Conservation (phyloP, 2,113 vertebrate species). For the Paracanthobrama guichenoti region DNA sequence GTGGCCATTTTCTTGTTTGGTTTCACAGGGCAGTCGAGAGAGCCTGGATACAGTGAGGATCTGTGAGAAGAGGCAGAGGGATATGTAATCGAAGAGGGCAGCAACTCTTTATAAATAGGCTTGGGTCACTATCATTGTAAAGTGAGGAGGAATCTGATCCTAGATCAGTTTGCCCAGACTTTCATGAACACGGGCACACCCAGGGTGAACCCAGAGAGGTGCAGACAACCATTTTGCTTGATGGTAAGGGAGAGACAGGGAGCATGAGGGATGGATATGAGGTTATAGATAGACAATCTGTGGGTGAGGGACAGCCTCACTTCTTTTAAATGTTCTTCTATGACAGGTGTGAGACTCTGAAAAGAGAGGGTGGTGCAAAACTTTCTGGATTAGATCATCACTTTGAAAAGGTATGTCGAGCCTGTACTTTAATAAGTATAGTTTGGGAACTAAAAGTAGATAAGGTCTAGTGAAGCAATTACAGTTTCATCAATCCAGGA, state of each 20-base stretch:
- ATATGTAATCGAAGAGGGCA: conserved; percentile 59
- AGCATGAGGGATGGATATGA: conserved; percentile 52
- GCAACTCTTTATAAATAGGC: conserved; percentile 64
- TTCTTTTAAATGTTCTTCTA: background rate
- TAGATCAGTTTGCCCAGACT: conserved; percentile 46
- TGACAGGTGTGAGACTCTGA: conserved; percentile 5
- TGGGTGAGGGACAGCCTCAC: conserved; percentile 26
- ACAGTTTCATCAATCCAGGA: background rate
- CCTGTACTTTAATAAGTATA: background rate
- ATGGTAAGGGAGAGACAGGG: conserved; percentile 35
- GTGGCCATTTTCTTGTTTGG: conserved; percentile 47
- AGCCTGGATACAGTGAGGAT: conserved; percentile 27
- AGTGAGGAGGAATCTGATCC: conserved; percentile 32
- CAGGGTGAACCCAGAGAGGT: conserved; percentile 53
- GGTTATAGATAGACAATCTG: conserved; percentile 51
- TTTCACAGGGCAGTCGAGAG: conserved; percentile 31
- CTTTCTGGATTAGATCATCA: background rate
- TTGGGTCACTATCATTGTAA: conserved; percentile 37
- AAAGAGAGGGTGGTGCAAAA: background rate
- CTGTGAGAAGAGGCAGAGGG: conserved; percentile 35
- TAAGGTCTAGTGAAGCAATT: background rate
- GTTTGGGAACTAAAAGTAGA: background rate
- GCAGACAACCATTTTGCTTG: conserved; percentile 54
- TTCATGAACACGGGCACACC: conserved; percentile 21
- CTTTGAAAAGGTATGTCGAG: conserved; percentile 10